A percentile compares a stretch with the other conserved stretches of the same genome.
Evolutionary conservation across 2,888 invertebrate species (phyloP).

Genomic region (Chymomyza amoena): DNA sequence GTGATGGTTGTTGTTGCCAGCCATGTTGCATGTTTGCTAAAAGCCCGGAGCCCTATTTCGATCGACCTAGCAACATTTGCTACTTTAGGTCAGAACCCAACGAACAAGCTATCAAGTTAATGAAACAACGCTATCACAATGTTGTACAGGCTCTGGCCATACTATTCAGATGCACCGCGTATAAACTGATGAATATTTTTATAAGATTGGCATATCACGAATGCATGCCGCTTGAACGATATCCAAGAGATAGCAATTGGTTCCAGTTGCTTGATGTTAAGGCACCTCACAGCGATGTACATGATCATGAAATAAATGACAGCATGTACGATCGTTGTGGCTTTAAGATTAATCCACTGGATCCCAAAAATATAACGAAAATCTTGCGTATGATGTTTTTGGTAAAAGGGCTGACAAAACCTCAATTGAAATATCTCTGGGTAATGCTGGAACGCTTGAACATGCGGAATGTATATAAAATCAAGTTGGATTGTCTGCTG

Average conservation of each 20-base stretch:
- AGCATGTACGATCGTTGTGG: slow-evolving; percentile 62
- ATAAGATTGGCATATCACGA: slow-evolving; percentile 40
- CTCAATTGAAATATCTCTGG: slow-evolving; percentile 32
- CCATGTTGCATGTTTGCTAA: neutral
- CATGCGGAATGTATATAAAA: slow-evolving; percentile 18
- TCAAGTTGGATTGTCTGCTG: slow-evolving; percentile 35
- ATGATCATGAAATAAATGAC: slow-evolving; percentile 59
- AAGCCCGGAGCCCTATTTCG: neutral
- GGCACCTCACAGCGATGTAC: slow-evolving; percentile 51
- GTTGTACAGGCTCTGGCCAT: slow-evolving; percentile 50
- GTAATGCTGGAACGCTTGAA: slow-evolving; percentile 43
- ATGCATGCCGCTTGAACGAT: slow-evolving; percentile 20
- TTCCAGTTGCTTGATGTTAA: slow-evolving; percentile 42
- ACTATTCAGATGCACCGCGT: slow-evolving; percentile 38
- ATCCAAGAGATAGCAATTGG: slow-evolving; percentile 42
- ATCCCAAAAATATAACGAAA: slow-evolving; percentile 36
- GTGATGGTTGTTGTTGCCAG: neutral
- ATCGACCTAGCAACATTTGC: neutral
- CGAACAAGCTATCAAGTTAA: slow-evolving; percentile 9
- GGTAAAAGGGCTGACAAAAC: slow-evolving; percentile 18
- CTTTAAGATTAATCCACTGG: slow-evolving; percentile 47
- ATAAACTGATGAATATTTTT: slow-evolving; percentile 35
- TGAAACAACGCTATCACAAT: slow-evolving; percentile 35
- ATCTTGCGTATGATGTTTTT: slow-evolving; percentile 52
- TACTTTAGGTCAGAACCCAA: neutral